These are phyloP conservation scores for Aegotheles bennettii DNA, from an alignment of 2,113 vertebrate genomes.

Conservation along the genomic window DNA sequence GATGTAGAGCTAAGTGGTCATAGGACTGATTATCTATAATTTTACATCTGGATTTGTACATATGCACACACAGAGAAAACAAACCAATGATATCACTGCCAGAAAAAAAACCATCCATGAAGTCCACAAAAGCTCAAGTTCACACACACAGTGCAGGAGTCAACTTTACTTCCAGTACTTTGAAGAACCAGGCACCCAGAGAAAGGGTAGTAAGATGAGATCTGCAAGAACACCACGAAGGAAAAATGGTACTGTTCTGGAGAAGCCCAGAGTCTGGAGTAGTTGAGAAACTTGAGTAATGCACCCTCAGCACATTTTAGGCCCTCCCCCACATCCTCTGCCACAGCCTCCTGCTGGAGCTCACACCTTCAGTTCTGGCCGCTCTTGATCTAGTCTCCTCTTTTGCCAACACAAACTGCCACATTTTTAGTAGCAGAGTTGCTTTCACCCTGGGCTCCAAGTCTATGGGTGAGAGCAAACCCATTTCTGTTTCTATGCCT, in stretches of 20 bases:
- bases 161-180: not conserved
- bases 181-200: not conserved
- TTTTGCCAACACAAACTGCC: not conserved
- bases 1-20: not conserved
- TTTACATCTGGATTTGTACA: not conserved
- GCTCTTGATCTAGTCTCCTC: not conserved
- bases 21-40: not conserved
- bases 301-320: fast-evolving
- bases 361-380: not conserved
- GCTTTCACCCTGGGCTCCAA: not conserved
- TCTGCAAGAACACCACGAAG: not conserved
- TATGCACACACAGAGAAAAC: not conserved
- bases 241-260: not conserved
- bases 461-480: not conserved
- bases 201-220: not conserved
- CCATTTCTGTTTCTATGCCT: not conserved
- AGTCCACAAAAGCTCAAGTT: not conserved
- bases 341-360: not conserved
- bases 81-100: not conserved
- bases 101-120: not conserved
- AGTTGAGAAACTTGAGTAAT: not conserved
- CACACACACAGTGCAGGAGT: not conserved
- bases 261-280: not conserved
- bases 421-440: not conserved
- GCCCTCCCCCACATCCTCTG: not conserved